These are phyloP conservation scores for Brassicogethes aeneus DNA, from an alignment of 2,888 invertebrate genomes.

Conservation along the genomic window DNA sequence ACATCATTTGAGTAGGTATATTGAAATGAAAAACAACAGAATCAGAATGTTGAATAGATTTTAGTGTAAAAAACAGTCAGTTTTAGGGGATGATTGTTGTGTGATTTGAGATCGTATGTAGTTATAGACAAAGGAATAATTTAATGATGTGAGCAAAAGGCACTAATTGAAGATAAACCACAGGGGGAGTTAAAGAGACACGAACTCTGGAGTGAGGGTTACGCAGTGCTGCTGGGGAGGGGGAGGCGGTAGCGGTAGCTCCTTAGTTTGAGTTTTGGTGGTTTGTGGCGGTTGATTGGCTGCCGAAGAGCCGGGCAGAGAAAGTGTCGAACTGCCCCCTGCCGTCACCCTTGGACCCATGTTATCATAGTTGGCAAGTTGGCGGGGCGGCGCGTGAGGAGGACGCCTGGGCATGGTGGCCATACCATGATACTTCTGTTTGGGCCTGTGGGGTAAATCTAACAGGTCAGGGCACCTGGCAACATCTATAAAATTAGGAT, in stretches of 20 bases:
- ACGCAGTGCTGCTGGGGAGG: constrained; percentile 52
- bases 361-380: constrained; percentile 73
- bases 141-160: constrained; percentile 40
- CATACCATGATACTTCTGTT: constrained; percentile 39
- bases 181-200: constrained; percentile 44
- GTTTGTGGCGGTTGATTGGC: constrained; percentile 47
- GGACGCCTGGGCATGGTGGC: constrained; percentile 39
- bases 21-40: too few species aligned
- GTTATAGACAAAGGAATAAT: too few species aligned
- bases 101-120: too few species aligned
- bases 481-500: constrained; percentile 45
- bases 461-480: constrained; percentile 75
- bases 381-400: constrained; percentile 36
- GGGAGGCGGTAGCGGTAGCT: constrained; percentile 43
- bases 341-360: constrained; percentile 86
- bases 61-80: too few species aligned
- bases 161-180: constrained; percentile 43
- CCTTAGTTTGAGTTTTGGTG: constrained; percentile 31
- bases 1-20: too few species aligned
- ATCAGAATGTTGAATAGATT: too few species aligned
- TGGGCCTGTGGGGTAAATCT: constrained; percentile 54
- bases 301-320: constrained; percentile 58
- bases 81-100: too few species aligned
- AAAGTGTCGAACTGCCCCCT: constrained; percentile 79
- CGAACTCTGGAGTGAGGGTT: constrained; percentile 49